Conservation (phyloP, 2,113 vertebrate species). For the Cebidichthys violaceus region DNA sequence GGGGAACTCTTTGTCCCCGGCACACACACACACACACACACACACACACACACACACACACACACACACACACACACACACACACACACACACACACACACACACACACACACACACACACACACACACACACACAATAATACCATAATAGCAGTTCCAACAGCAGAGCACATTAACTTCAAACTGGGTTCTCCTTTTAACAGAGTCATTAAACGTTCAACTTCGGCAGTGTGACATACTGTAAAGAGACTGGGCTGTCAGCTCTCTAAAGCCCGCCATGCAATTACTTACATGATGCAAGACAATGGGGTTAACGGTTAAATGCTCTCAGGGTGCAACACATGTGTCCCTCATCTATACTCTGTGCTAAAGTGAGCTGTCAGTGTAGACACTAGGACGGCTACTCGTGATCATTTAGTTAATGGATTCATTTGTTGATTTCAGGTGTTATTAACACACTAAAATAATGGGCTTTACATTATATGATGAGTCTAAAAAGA, state of each 20-base stretch:
- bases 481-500: background rate
- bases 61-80: conserved; percentile 26
- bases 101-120: conserved; percentile 12
- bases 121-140: background rate
- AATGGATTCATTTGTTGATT: background rate
- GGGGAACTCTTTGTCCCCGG: conserved; percentile 29
- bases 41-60: conserved; percentile 28
- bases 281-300: conserved; percentile 40
- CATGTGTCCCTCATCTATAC: conserved; percentile 2
- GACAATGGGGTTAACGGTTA: conserved; percentile 11
- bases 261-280: conserved; percentile 22
- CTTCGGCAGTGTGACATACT: conserved; percentile 52
- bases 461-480: background rate
- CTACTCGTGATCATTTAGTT: background rate
- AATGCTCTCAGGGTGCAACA: background rate
- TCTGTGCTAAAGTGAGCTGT: background rate
- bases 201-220: conserved; percentile 67
- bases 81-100: conserved; percentile 3
- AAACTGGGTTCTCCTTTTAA: conserved; percentile 52
- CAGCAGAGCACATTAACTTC: conserved; percentile 51
- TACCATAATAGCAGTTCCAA: conserved; percentile 37
- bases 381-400: background rate
- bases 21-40: too few species aligned
- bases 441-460: background rate
- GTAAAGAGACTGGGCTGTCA: conserved; percentile 47